Conservation (phyloP, 2,888 invertebrate genomes). For the Hoplodrina blanda region DNA sequence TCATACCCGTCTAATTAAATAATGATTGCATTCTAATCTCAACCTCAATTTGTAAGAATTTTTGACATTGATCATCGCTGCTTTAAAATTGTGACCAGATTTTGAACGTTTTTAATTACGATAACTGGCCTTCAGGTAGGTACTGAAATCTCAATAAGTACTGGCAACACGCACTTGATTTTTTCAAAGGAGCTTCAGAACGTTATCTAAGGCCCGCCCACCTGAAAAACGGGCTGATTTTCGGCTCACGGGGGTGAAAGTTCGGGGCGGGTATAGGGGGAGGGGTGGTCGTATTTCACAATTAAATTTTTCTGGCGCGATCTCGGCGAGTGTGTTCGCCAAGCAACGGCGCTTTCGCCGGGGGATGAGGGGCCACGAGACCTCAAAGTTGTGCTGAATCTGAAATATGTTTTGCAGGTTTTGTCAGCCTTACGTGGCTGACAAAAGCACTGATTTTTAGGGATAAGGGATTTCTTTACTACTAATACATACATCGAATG, state of each 20-base stretch:
- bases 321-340: constrained; percentile 84
- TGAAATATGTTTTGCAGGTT: no score
- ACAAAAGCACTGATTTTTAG: no score
- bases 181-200: constrained; percentile 26
- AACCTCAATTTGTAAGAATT: no score
- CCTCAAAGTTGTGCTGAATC: constrained; percentile 72
- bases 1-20: no score
- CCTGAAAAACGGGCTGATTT: constrained; percentile 64
- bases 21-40: no score
- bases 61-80: no score
- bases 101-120: no score
- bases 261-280: constrained; percentile 36
- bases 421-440: no score
- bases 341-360: constrained; percentile 77
- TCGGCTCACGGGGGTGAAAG: constrained; percentile 57
- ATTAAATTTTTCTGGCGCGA: constrained; percentile 89
- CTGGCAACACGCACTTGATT: constrained; percentile 17
- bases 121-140: no score
- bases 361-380: constrained; percentile 72
- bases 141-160: background rate
- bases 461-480: no score
- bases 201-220: constrained; percentile 57
- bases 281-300: constrained; percentile 85
- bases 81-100: no score
- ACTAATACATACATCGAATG: no score